phyloP scores from a whole-genome alignment of 2,113 vertebrate species.

The Thermophis baileyi region DNA sequence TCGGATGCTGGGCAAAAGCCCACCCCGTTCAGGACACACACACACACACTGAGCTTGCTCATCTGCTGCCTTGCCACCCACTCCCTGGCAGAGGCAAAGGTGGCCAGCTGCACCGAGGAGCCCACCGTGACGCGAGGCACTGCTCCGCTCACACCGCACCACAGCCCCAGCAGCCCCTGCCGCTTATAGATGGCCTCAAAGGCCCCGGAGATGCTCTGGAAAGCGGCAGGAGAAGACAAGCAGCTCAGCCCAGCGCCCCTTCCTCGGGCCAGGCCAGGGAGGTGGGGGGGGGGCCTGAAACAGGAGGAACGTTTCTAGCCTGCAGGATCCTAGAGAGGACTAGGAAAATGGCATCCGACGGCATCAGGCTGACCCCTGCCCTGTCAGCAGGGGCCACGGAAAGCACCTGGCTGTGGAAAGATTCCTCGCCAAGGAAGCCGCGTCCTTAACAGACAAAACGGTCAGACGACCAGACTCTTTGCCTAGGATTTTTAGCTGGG shows the following conservation, averaged over 20 bases:
- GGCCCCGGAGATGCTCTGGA: slow-evolving; percentile 77
- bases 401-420: not conserved
- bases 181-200: slow-evolving; percentile 83
- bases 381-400: too few species aligned
- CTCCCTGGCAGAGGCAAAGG: slow-evolving; percentile 86
- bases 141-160: slow-evolving; percentile 87
- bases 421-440: too few species aligned
- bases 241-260: not conserved
- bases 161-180: slow-evolving; percentile 84
- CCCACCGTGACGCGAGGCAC: slow-evolving; percentile 90
- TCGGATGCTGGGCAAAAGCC: too few species aligned
- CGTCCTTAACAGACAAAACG: not conserved
- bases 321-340: not conserved
- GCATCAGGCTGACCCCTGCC: not conserved
- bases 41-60: not conserved
- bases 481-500: not conserved
- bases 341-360: not conserved
- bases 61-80: slow-evolving; percentile 79
- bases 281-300: fast-evolving
- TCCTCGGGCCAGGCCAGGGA: not conserved
- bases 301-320: not conserved
- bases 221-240: not conserved
- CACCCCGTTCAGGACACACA: not conserved
- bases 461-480: not conserved
- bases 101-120: slow-evolving; percentile 87